Percentiles rank a stretch among this genome's conserved stretches.
Evolutionary conservation across 2,797 vertebrate genomes (phyloP).

Genomic region (Phrynocephalus guinanensis): DNA sequence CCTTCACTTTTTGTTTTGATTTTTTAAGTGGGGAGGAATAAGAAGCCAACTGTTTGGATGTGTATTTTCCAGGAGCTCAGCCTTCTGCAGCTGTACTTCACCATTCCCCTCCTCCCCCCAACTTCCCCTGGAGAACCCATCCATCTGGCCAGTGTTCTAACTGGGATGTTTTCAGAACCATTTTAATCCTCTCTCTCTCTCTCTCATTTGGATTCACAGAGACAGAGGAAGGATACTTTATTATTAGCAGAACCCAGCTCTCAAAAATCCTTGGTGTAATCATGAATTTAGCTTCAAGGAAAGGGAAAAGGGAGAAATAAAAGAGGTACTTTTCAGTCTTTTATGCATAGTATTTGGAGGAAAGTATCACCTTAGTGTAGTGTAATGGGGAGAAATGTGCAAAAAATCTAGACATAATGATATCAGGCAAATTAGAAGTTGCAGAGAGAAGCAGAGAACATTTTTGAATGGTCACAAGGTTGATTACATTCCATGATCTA

Average conservation of each 20-base stretch:
- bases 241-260: slow-evolving; percentile 1
- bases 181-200: background rate
- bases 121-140: background rate
- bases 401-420: background rate
- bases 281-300: background rate
- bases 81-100: slow-evolving; percentile 12
- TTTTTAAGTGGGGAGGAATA: background rate
- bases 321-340: background rate
- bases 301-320: background rate
- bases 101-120: no score
- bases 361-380: background rate
- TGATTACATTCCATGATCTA: background rate
- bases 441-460: background rate
- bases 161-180: background rate
- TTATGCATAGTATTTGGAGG: no score
- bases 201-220: background rate
- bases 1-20: background rate
- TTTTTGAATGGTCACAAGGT: background rate
- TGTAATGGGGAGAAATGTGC: no score
- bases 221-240: background rate
- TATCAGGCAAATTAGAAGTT: background rate
- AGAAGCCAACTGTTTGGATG: background rate
- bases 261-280: background rate
- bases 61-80: background rate
- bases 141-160: slow-evolving; percentile 18